A percentile compares a stretch with the other conserved stretches of the same genome.
phyloP scores from a whole-genome alignment of 2,113 vertebrate species.

The Polyodon spathula region DNA sequence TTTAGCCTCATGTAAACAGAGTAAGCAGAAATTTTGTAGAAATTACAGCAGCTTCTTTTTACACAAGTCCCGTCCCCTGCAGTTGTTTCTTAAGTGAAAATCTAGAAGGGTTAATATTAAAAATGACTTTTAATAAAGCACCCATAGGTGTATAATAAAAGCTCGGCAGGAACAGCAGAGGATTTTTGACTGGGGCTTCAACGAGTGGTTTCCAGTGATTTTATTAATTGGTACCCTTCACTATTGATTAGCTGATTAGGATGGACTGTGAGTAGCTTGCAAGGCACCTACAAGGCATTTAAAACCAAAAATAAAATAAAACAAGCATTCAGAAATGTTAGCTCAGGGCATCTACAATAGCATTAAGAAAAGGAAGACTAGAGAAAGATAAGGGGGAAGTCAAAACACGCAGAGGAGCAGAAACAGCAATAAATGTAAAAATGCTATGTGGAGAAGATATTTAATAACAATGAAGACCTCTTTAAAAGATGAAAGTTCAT shows the following conservation, averaged over 20 bases:
- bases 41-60: slow-evolving; percentile 19
- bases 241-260: slow-evolving; percentile 39
- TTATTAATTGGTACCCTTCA: slow-evolving; percentile 37
- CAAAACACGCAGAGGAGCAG: too few relatives aligned
- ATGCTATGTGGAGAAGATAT: too few relatives aligned
- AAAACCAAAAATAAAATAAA: slow-evolving; percentile 11
- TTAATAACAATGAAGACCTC: too few relatives aligned
- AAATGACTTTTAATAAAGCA: slow-evolving; percentile 17
- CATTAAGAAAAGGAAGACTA: too few relatives aligned
- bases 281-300: slow-evolving; percentile 21
- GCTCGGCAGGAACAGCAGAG: not conserved
- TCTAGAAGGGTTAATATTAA: slow-evolving; percentile 20
- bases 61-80: slow-evolving; percentile 16
- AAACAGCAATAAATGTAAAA: too few relatives aligned
- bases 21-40: not conserved
- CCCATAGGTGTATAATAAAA: slow-evolving; percentile 5
- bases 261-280: slow-evolving; percentile 31
- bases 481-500: too few relatives aligned
- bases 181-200: not conserved
- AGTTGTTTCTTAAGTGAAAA: slow-evolving; percentile 22
- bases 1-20: too few relatives aligned
- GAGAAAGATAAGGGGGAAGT: too few relatives aligned
- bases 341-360: too few relatives aligned
- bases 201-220: too few relatives aligned
- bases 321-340: not conserved